These are phyloP conservation scores for Hydropotes inermis DNA, from an alignment of 2,113 vertebrate genomes.

Conservation along the genomic window DNA sequence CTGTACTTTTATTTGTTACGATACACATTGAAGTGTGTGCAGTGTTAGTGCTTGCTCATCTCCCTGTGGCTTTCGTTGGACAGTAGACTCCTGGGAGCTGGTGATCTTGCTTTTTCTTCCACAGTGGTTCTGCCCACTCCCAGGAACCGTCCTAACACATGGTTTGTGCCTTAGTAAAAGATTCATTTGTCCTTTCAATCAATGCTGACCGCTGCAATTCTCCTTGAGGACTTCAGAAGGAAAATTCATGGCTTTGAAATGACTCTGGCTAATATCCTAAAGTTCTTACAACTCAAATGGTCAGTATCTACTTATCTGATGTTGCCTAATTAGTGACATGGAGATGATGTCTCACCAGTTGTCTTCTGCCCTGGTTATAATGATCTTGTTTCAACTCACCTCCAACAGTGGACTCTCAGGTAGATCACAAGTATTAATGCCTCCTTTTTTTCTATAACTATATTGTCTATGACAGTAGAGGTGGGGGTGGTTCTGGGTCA, in stretches of 20 bases:
- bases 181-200: neutral
- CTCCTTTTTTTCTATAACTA: neutral
- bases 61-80: neutral
- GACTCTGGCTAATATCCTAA: neutral
- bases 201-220: neutral
- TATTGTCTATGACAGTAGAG: neutral
- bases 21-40: neutral
- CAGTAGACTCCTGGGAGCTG: neutral
- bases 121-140: neutral
- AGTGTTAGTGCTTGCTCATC: neutral
- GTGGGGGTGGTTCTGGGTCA: neutral
- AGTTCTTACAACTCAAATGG: neutral
- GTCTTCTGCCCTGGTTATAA: neutral
- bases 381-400: neutral
- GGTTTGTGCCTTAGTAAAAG: neutral
- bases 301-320: neutral
- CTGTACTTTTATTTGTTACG: neutral
- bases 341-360: neutral
- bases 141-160: no score
- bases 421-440: neutral
- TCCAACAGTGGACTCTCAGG: neutral
- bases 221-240: neutral
- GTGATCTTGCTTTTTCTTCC: neutral
- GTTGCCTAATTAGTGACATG: neutral
- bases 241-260: neutral